These are phyloP conservation scores for Gobio occitaniae DNA, from an alignment of 2,797 vertebrate species.

Conservation along the genomic window DNA sequence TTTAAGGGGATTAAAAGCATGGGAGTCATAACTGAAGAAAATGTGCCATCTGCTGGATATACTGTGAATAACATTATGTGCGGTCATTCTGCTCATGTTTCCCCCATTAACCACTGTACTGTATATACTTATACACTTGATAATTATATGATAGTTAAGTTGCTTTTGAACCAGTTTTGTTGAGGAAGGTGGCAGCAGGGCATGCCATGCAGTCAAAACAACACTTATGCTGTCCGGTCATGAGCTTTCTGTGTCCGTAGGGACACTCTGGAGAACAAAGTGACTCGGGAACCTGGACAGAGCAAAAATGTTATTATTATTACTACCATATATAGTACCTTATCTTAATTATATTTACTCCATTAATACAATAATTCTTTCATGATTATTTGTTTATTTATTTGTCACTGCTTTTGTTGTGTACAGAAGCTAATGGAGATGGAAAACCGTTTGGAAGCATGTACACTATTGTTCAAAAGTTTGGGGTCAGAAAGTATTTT, in stretches of 20 bases:
- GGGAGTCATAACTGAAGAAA: constrained; percentile 17
- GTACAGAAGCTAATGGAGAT: background rate
- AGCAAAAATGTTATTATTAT: constrained; percentile 17
- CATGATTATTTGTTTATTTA: background rate
- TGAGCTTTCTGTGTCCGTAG: constrained; percentile 74
- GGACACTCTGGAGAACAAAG: constrained; percentile 81
- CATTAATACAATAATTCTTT: background rate
- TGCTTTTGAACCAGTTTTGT: constrained; percentile 75
- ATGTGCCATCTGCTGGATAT: constrained; percentile 65
- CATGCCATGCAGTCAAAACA: constrained; percentile 85
- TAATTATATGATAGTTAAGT: background rate
- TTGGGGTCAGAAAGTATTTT: background rate
- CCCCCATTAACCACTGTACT: background rate
- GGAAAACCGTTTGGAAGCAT: background rate
- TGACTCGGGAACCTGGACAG: constrained; percentile 74
- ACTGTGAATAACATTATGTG: constrained; percentile 6
- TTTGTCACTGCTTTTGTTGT: background rate
- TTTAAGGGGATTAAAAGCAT: background rate
- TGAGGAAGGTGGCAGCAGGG: constrained; percentile 81
- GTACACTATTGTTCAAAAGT: background rate
- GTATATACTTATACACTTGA: background rate
- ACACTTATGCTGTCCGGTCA: constrained; percentile 76
- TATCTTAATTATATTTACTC: background rate
- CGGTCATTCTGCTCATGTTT: background rate
- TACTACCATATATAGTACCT: background rate